Evolutionary conservation across 2,797 vertebrate species (phyloP), one percentile per base, ranked within the genome.

Genomic region (Lateolabrax maculatus): DNA sequence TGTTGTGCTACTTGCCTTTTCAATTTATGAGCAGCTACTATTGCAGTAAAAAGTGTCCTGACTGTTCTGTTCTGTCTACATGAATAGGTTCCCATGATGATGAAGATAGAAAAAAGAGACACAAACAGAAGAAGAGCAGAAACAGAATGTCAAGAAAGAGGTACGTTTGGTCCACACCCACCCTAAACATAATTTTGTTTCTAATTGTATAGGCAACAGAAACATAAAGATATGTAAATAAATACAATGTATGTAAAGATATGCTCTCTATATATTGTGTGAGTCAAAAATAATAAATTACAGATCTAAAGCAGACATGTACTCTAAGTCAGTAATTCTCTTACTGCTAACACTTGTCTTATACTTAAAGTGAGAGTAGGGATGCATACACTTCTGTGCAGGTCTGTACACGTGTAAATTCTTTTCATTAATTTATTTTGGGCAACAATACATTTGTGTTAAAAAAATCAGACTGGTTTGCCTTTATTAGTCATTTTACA

Each of bases 141-240:
- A 92, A 92, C 23, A 75, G 86, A 81, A 93, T 86, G 62, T 86
- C 90, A 65, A 92, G 88, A 83, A 95, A 93, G 61, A 92, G 93
- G 94, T 93, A 71, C 34, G 0, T 56, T 55, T 44, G 11, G 3
- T 36, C 11, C 21, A 51, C 31, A 37, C 11, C 25, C 5, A 55
- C 43, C 46, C 8, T 46, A 21, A 25, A 51, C 13, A 18, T 36
- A n/a, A 43, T 2, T 6, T 60, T 46, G 7, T 63, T 39, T 27
- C 34, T 4, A 63, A 27, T 13, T 46, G 4, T 34, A 3, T 34
- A 62, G 18, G n/a, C 9, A 56, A 44, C 21, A 62, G 37, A 61
- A 66, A 15, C 51, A 15, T n/a, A n/a, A 15, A 46, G 1, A 29
- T 7, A 9, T 49, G n/a, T 39, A 8, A 51, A 43, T 12, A 29